These are phyloP conservation scores for Troglohyphantes excavatus DNA, from an alignment of 2,888 invertebrate genomes.

Conservation along the genomic window DNA sequence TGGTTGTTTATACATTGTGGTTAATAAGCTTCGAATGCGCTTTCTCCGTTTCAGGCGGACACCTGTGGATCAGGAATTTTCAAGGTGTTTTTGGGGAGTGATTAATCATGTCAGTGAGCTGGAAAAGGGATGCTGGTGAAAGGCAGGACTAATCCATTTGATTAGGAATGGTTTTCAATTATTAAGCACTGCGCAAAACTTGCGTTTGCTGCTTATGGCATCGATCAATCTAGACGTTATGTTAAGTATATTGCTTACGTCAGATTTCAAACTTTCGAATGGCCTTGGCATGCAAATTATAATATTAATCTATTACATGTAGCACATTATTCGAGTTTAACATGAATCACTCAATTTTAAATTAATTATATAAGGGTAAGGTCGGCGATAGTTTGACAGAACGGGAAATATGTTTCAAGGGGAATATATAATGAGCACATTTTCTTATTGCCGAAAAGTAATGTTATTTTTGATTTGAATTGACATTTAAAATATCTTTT, in stretches of 20 bases:
- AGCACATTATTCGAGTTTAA: too few relatives aligned
- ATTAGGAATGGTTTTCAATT: constrained; percentile 46
- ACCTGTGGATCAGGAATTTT: constrained; percentile 27
- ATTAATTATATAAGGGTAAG: too few relatives aligned
- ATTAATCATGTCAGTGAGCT: constrained; percentile 14
- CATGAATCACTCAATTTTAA: too few relatives aligned
- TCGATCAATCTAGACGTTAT: constrained; percentile 12
- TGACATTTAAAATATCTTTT: too few relatives aligned
- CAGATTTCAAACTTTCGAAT: neutral
- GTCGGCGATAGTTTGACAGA: too few relatives aligned
- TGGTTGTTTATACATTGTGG: constrained; percentile 29
- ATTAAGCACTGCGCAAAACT: neutral
- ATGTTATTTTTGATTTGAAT: too few relatives aligned
- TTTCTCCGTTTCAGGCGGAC: constrained; percentile 6
- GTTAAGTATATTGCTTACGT: neutral
- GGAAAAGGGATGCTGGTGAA: constrained; percentile 24
- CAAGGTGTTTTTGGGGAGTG: constrained; percentile 24
- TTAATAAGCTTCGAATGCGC: constrained; percentile 31
- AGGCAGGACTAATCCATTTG: constrained; percentile 39
- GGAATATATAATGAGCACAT: too few relatives aligned
- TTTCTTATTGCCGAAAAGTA: too few relatives aligned
- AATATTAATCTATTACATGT: too few relatives aligned
- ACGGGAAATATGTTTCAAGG: too few relatives aligned
- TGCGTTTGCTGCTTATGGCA: constrained; percentile 11
- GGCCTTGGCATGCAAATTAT: neutral